phyloP scores from a whole-genome alignment of 2,888 invertebrate genomes.

The Invenusta paracnida region DNA sequence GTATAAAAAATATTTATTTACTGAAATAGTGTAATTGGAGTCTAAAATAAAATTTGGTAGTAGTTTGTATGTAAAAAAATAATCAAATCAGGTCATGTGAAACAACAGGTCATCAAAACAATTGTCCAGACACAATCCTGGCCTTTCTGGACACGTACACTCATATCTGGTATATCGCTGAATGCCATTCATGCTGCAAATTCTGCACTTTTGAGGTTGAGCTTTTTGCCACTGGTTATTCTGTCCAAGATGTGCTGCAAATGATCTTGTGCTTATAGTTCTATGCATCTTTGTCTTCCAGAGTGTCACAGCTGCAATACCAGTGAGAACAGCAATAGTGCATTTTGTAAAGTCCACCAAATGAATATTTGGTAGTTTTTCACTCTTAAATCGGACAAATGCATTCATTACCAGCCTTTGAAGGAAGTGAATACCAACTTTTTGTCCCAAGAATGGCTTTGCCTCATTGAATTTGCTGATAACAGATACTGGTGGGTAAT shows the following conservation, averaged over 20 bases:
- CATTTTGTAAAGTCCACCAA: background rate
- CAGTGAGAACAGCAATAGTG: background rate
- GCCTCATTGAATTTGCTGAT: background rate
- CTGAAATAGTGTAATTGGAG: background rate
- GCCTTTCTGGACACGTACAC: background rate
- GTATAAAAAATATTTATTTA: background rate
- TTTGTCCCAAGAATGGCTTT: slow-evolving; percentile 17
- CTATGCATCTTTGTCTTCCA: background rate
- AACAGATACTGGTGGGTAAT: background rate
- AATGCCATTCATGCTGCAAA: background rate
- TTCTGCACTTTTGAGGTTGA: background rate
- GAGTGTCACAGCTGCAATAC: background rate
- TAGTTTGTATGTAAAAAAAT: background rate
- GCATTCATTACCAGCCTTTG: slow-evolving; percentile 35
- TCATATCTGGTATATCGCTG: background rate
- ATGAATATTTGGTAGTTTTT: slow-evolving; percentile 25
- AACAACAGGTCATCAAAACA: background rate
- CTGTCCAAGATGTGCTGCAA: background rate
- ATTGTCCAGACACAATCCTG: background rate
- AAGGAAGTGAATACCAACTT: slow-evolving; percentile 29
- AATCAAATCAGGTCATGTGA: background rate
- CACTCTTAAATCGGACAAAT: background rate
- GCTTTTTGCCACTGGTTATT: background rate
- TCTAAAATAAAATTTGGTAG: slow-evolving; percentile 7
- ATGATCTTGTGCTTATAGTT: background rate